Conservation (phyloP, 2,797 vertebrate genomes). For the Echeneis naucrates region DNA sequence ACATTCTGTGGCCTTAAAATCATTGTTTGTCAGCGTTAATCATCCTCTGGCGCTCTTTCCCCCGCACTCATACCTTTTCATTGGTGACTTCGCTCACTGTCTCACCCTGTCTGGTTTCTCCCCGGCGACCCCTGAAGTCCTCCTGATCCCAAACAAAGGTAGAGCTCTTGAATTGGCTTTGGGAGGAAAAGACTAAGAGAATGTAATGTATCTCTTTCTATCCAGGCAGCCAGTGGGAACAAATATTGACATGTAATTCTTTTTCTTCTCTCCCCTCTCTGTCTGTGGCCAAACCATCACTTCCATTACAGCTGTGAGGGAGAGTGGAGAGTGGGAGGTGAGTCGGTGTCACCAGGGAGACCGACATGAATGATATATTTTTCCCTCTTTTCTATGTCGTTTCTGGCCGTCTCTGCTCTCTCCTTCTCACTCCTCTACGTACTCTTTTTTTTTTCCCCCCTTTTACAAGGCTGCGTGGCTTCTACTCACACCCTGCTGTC, state of each 20-base stretch:
- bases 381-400: constrained; percentile 28
- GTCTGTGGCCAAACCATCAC: constrained; percentile 68
- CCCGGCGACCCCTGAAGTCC: constrained; percentile 72
- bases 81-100: constrained; percentile 41
- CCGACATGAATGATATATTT: constrained; percentile 85
- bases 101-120: constrained; percentile 68
- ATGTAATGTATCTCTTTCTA: constrained; percentile 86
- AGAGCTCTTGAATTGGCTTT: constrained; percentile 81
- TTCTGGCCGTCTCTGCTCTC: constrained; percentile 18
- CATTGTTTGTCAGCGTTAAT: constrained; percentile 70
- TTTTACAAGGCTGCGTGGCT: constrained; percentile 34
- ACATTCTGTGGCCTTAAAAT: constrained; percentile 61
- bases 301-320: constrained; percentile 81
- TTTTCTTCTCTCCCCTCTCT: constrained; percentile 42
- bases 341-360: constrained; percentile 81
- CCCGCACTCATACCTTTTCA: constrained; percentile 56
- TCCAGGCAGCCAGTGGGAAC: constrained; percentile 80
- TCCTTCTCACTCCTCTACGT: constrained; percentile 26
- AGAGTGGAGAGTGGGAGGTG: constrained; percentile 76
- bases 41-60: constrained; percentile 58
- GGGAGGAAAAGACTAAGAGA: constrained; percentile 64
- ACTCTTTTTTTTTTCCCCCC: constrained; percentile 24
- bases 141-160: constrained; percentile 78
- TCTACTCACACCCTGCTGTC: constrained; percentile 61
- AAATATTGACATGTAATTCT: constrained; percentile 89